phyloP scores from a whole-genome alignment of 2,113 vertebrate species.

The Hemicordylus capensis region DNA sequence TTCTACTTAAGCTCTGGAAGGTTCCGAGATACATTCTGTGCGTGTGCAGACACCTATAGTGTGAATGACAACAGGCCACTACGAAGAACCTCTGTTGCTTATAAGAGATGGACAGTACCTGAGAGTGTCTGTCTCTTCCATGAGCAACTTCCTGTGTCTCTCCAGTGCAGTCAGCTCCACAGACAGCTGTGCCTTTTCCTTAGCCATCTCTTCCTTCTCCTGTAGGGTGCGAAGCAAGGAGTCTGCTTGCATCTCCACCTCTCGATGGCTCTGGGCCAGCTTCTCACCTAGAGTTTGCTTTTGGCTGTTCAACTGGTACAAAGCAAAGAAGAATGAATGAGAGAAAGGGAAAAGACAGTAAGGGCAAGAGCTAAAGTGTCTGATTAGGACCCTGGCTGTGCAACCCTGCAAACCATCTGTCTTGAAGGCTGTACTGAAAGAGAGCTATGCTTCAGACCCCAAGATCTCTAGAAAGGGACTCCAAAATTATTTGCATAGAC shows the following conservation, averaged over 20 bases:
- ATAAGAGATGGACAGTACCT: slow-evolving; percentile 69
- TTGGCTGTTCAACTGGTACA: slow-evolving; percentile 67
- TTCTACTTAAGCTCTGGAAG: no score
- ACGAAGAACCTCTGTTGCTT: neutral
- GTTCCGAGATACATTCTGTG: no score
- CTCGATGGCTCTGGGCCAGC: slow-evolving; percentile 68
- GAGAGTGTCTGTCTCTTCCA: slow-evolving; percentile 77
- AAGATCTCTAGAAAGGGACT: neutral
- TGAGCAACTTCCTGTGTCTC: slow-evolving; percentile 71
- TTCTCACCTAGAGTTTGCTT: slow-evolving; percentile 75
- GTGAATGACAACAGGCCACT: no score
- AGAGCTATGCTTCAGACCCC: neutral
- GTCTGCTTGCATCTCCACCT: slow-evolving; percentile 71
- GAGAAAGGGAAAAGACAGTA: no score
- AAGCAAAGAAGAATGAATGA: neutral
- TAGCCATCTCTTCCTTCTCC: slow-evolving; percentile 76
- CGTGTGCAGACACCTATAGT: no score
- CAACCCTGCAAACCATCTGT: neutral
- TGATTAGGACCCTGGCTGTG: neutral
- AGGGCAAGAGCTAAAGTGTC: neutral
- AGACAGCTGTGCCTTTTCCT: slow-evolving; percentile 75
- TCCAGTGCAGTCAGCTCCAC: slow-evolving; percentile 78
- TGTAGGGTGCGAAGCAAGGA: slow-evolving; percentile 61
- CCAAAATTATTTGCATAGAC: neutral
- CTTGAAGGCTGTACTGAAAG: neutral